A percentile compares a stretch with the other conserved stretches of the same genome.
These are phyloP conservation scores for Ips typographus DNA, from an alignment of 1,140 invertebrate species.

Conservation along the genomic window DNA sequence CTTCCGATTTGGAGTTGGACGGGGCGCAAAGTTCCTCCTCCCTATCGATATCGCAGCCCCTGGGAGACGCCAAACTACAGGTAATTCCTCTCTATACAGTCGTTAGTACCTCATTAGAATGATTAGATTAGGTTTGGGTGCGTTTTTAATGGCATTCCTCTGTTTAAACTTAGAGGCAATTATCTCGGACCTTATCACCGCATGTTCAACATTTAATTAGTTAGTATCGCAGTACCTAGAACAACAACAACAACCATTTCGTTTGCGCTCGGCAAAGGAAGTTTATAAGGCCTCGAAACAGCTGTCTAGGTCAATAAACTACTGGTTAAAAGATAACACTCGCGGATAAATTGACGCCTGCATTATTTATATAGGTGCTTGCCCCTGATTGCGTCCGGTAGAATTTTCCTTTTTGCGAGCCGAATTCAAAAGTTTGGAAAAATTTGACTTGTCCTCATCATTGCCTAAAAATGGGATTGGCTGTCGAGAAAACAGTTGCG, in stretches of 20 bases:
- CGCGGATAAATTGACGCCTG: not conserved
- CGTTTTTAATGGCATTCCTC: no score
- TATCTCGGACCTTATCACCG: no score
- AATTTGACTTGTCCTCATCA: not conserved
- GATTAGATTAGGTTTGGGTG: not conserved
- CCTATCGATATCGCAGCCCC: constrained; percentile 48
- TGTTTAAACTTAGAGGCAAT: no score
- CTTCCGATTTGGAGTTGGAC: constrained; percentile 50
- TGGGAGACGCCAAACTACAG: constrained; percentile 47
- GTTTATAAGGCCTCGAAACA: constrained; percentile 2
- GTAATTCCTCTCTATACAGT: constrained; percentile 35
- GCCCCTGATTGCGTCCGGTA: no score
- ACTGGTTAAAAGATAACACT: not conserved
- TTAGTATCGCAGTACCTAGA: no score
- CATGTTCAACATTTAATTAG: no score
- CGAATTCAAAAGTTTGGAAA: no score
- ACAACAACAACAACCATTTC: no score
- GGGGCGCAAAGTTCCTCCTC: constrained; percentile 51
- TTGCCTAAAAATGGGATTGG: not conserved
- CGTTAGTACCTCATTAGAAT: not conserved
- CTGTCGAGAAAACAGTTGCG: constrained; percentile 2
- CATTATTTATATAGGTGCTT: not conserved
- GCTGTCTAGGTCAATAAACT: constrained; percentile 9
- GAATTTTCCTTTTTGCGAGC: no score
- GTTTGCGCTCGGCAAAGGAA: not conserved